Evolutionary conservation across 2,113 vertebrate species (phyloP).

Genomic region (Macroglossus sobrinus): DNA sequence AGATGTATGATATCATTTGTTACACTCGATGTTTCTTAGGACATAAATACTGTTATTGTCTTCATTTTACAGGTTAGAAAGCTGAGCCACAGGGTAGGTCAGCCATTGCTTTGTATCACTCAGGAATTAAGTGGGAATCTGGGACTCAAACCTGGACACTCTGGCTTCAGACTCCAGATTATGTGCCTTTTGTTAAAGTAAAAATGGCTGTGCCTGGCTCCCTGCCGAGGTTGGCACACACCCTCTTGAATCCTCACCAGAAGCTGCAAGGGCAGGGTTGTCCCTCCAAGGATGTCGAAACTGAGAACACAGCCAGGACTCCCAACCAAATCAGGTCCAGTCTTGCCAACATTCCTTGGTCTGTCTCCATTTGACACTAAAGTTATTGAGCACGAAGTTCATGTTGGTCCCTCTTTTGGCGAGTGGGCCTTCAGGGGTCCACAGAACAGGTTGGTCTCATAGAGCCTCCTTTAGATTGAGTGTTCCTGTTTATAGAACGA

Average conservation of each 20-base stretch:
- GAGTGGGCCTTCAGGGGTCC: neutral
- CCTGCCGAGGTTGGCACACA: neutral
- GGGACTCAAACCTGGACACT: neutral
- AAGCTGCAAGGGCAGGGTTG: neutral
- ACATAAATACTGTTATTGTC: neutral
- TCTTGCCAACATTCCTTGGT: neutral
- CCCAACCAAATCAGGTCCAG: neutral
- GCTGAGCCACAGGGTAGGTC: neutral
- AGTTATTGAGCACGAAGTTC: neutral
- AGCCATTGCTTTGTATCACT: neutral
- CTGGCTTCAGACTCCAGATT: neutral
- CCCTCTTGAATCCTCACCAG: neutral
- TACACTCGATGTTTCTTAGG: neutral
- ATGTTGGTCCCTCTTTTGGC: neutral
- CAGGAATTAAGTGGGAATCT: neutral
- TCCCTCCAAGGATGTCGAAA: neutral
- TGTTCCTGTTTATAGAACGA: neutral
- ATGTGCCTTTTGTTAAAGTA: neutral
- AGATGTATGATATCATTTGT: neutral
- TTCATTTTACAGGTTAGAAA: neutral
- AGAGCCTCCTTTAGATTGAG: neutral
- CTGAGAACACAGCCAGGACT: neutral
- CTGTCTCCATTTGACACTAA: neutral
- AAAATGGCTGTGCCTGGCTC: neutral
- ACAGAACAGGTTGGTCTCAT: neutral